Base-by-base conservation (phyloP, 2,888 invertebrate species). In the Cheilosia scutellata region DNA sequence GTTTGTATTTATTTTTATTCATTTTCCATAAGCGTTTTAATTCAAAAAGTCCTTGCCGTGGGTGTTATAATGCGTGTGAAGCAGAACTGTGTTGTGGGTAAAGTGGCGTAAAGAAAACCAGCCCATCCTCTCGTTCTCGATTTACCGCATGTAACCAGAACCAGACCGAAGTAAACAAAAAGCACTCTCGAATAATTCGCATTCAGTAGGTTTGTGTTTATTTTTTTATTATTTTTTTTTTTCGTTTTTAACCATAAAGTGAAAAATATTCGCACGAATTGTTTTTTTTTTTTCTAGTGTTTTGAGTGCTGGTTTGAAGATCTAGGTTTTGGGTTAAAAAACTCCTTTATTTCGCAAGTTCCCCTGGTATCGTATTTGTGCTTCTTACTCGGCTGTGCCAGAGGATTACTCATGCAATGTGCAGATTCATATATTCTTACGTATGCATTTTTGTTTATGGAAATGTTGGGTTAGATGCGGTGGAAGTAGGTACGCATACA, bases 61-160 rank as follows among this genome's bases (percentile, higher is more conserved):
- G 77, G 77, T 66, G 66, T 77, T 72, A 31, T 55, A 72, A 44
- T 82, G 82, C 82, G 82, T 82, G 82, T 72, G 58, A 77, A 72
- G 60, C 60, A 51, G 33, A 62, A 55, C 51, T 53, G 62, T 55
- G 62, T 55, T 44, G 40, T 40, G 20, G 60, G 49, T 29, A 63
- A 68, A 72, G 60, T 66, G 47, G 74, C 62, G 63, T 82, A 62
- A 66, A 33, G 62, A 33, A 57, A 44, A 25, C 44, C 33, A 5
- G 20, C 27, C 16, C 57, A 11, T 47, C 33, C 40, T 5, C 20
- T 20, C 55, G 9, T 40, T 11, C 68, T 31, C 42, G 13, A 27
- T 62, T 42, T 37, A 37, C 37, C 37, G 16, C 60, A 72, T 51
- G 65, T 40, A 68, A 66, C 65, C 66, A 60, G 40, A 62, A 62